phyloP scores from a whole-genome alignment of 2,888 invertebrate species.

The Buathra laborator region DNA sequence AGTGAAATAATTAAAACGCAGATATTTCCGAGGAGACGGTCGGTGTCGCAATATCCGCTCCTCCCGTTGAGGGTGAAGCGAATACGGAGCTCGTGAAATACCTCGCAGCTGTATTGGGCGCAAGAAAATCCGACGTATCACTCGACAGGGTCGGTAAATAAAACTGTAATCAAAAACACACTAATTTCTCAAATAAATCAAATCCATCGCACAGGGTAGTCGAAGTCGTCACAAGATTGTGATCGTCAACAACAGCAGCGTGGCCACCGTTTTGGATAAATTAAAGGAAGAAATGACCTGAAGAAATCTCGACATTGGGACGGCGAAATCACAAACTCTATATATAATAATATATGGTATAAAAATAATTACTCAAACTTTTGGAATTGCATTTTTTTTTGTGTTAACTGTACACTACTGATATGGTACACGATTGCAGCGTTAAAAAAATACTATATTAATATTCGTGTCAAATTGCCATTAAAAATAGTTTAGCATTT shows the following conservation, averaged over 20 bases:
- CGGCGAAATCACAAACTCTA: not conserved
- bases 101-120: constrained; percentile 89
- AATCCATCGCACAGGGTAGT: constrained; percentile 85
- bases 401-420: constrained; percentile 61
- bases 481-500: not conserved
- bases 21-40: constrained; percentile 88
- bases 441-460: constrained; percentile 15
- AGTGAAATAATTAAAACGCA: constrained; percentile 71
- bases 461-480: constrained; percentile 12
- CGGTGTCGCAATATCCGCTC: constrained; percentile 92
- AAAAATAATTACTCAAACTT: constrained; percentile 31
- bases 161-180: constrained; percentile 45
- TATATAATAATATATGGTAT: constrained; percentile 15
- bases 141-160: constrained; percentile 87
- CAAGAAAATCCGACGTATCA: constrained; percentile 90
- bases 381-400: constrained; percentile 31
- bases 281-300: constrained; percentile 83
- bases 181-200: not conserved
- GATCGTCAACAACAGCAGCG: constrained; percentile 85
- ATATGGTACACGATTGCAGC: constrained; percentile 28
- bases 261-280: constrained; percentile 85
- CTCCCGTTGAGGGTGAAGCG: constrained; percentile 93
- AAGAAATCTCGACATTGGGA: not conserved
- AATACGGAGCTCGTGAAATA: constrained; percentile 92
- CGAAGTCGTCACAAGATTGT: constrained; percentile 88